phyloP scores from a whole-genome alignment of 2,797 vertebrate genomes.

The Cynopterus sphinx region DNA sequence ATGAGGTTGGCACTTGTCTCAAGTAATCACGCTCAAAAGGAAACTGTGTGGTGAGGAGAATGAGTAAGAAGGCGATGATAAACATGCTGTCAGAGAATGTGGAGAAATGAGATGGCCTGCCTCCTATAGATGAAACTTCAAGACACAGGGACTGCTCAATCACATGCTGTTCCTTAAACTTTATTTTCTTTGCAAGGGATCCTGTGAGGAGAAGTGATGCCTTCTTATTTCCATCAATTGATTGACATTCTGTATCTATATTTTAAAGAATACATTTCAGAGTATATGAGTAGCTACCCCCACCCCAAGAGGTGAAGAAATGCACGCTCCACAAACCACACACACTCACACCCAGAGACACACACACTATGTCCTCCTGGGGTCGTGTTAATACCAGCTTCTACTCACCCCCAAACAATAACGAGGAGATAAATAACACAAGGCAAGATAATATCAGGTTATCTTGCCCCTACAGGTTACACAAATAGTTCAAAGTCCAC shows the following conservation, averaged over 20 bases:
- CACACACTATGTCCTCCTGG: neutral
- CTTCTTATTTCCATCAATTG: neutral
- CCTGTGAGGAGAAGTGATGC: neutral
- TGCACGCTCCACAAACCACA: neutral
- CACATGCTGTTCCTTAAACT: neutral
- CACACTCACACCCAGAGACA: too few species aligned
- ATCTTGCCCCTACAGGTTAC: neutral
- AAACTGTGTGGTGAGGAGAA: neutral
- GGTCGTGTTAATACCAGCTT: neutral
- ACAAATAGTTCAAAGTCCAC: neutral
- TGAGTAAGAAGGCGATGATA: neutral
- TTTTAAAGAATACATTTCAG: neutral
- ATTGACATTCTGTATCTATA: too few species aligned
- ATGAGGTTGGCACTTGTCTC: neutral
- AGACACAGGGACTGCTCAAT: neutral
- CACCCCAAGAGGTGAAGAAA: too few species aligned
- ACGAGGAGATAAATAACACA: too few species aligned
- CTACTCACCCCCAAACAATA: neutral
- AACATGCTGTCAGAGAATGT: fast-evolving
- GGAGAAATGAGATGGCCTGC: neutral
- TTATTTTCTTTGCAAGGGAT: neutral
- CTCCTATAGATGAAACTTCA: neutral
- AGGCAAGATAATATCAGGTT: neutral
- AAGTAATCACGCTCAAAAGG: neutral
- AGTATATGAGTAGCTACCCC: neutral